Evolutionary conservation across 92 coral and sea anemone species (phyloP).

Genomic region (Umimayanthus kanabou): DNA sequence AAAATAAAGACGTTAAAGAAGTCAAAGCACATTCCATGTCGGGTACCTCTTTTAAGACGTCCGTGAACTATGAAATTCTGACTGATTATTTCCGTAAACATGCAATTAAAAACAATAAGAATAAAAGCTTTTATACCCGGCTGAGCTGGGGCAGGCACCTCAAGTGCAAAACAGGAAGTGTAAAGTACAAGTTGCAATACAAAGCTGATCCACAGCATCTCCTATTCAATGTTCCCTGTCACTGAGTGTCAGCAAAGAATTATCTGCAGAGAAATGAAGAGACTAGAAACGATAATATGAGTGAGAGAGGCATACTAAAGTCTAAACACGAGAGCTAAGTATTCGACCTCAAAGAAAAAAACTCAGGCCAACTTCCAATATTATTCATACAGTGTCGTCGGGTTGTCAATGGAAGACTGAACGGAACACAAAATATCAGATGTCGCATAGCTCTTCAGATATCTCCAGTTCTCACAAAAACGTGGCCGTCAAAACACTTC

Average conservation of each 20-base stretch:
- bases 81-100: too few species aligned
- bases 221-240: neutral
- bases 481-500: too few species aligned
- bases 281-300: neutral
- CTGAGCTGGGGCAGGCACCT: neutral
- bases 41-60: too few species aligned
- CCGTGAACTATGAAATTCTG: neutral
- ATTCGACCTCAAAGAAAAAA: neutral
- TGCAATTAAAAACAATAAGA: neutral
- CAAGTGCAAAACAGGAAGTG: neutral
- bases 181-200: neutral
- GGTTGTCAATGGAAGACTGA: too few species aligned
- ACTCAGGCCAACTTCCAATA: neutral
- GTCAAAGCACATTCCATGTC: too few species aligned
- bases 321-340: too few species aligned
- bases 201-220: neutral
- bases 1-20: too few species aligned
- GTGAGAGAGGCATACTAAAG: neutral
- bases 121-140: neutral
- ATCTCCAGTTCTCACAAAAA: too few species aligned
- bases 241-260: neutral
- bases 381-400: too few species aligned
- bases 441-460: too few species aligned
- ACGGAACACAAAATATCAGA: too few species aligned
- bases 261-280: neutral